Evolutionary conservation across 2,113 vertebrate species (phyloP), one percentile per base, ranked within the genome.

Genomic region (Cyanocitta stelleri): DNA sequence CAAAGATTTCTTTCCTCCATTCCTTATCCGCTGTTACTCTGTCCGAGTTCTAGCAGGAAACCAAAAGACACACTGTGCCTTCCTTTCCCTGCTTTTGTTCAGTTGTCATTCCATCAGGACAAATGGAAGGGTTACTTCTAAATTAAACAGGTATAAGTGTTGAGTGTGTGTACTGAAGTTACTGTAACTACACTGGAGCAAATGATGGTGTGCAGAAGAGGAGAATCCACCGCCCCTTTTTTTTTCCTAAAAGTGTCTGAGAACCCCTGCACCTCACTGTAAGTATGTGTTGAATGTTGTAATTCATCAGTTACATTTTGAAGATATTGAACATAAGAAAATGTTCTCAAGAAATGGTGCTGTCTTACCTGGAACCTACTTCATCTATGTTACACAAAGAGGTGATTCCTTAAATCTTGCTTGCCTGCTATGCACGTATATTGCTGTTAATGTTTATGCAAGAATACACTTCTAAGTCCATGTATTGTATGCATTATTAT

Each of bases 221-320:
- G 16, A 82, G 30, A 89, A 63, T 73, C 30, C 18, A 23, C 4
- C 3, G 3, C 0, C 2, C 5, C 0, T 4, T 3, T 23, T 11
- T 30, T 62, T 55, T 37, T 14, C 6, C 15, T 29, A 12, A 35
- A 86, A 72, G 18, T 5, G 0, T n/a, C 11, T 58, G 63, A 67
- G 32, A 86, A 35, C 24, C 5, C 1, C 6, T 37, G 13, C 10
- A 27, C 8, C 33, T 91, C 33, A 18, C 21, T 84, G 49, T 89
- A 90, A 94, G 74, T 88, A 78, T 82, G 9, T 58, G 16, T 41
- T 46, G 8, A 85, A 55, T 76, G 48, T 59, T 92, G 84, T 46
- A 64, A 82, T 73, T 75, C 1, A 29, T 74, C 23, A 49, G 6
- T 89, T 85, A 49, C 6, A 12, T 52, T 79, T 79, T 71, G 49